phyloP scores from a whole-genome alignment of 2,888 invertebrate genomes.

The Uloborus plumipes region DNA sequence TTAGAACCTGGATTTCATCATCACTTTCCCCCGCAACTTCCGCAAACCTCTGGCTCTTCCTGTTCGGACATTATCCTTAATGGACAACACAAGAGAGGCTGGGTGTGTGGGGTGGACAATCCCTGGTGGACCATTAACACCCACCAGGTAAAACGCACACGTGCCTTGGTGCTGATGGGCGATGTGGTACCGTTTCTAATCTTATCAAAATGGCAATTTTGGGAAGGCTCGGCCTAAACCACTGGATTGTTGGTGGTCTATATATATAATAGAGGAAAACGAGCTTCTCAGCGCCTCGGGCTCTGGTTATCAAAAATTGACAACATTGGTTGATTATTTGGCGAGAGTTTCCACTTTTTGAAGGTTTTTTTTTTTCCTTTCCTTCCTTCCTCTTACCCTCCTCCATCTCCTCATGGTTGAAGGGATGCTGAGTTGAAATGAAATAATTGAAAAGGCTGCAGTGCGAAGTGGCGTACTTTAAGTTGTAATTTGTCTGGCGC shows the following conservation, averaged over 20 bases:
- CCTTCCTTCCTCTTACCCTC: background rate
- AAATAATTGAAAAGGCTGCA: constrained; percentile 17
- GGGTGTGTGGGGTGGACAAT: background rate
- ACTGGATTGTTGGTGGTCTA: background rate
- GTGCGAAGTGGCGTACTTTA: background rate
- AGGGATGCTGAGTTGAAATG: background rate
- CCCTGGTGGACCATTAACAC: constrained; percentile 18
- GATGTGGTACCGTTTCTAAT: constrained; percentile 35
- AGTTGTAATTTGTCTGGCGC: no score
- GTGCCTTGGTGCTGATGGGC: constrained; percentile 60
- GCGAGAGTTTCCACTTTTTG: background rate
- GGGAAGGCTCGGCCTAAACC: background rate
- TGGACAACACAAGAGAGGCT: constrained; percentile 21
- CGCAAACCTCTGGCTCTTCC: constrained; percentile 42
- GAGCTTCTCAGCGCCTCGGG: constrained; percentile 41
- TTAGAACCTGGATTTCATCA: background rate
- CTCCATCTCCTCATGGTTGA: background rate
- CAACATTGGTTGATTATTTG: constrained; percentile 8
- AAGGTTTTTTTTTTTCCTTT: constrained; percentile 1
- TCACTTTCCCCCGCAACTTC: background rate
- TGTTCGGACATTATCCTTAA: constrained; percentile 59
- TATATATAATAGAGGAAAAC: constrained; percentile 35
- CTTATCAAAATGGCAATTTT: constrained; percentile 61
- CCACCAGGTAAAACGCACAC: constrained; percentile 48
- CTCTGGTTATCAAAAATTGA: constrained; percentile 55